Percentiles rank a stretch among this genome's conserved stretches.
Evolutionary conservation across 2,888 invertebrate genomes (phyloP).

Genomic region (Linnaemya vulpina): DNA sequence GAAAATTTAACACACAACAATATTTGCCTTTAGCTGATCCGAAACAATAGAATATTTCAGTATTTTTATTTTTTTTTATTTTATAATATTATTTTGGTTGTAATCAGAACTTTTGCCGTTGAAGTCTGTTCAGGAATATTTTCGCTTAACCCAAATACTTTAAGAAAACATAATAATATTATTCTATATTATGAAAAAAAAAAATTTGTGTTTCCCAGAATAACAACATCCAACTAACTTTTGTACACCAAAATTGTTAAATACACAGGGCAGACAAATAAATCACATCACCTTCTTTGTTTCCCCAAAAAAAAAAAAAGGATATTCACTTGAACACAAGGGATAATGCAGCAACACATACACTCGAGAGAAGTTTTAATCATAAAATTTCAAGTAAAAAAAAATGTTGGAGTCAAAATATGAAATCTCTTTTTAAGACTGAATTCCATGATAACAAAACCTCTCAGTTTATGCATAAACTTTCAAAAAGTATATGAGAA

Average conservation of each 20-base stretch:
- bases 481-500: no score
- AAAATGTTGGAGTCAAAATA: no score
- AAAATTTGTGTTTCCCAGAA: slow-evolving; percentile 56
- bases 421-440: no score
- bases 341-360: neutral
- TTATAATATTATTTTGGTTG: no score
- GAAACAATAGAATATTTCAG: slow-evolving; percentile 48
- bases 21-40: slow-evolving; percentile 35
- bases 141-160: slow-evolving; percentile 56
- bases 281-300: slow-evolving; percentile 79
- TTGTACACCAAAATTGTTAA: slow-evolving; percentile 65
- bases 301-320: slow-evolving; percentile 31
- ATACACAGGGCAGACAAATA: slow-evolving; percentile 78
- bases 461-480: no score
- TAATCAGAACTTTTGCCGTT: slow-evolving; percentile 42
- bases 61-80: neutral
- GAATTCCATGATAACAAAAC: no score
- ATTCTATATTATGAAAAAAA: slow-evolving; percentile 17
- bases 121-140: neutral
- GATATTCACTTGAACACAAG: slow-evolving; percentile 2
- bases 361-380: slow-evolving; percentile 13
- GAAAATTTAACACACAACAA: slow-evolving; percentile 35
- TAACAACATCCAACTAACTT: slow-evolving; percentile 45
- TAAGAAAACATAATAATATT: slow-evolving; percentile 6
- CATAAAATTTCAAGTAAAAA: neutral